These are phyloP conservation scores for Scolanthus callimorphus DNA, from an alignment of 92 coral and sea anemone genomes.

Conservation along the genomic window DNA sequence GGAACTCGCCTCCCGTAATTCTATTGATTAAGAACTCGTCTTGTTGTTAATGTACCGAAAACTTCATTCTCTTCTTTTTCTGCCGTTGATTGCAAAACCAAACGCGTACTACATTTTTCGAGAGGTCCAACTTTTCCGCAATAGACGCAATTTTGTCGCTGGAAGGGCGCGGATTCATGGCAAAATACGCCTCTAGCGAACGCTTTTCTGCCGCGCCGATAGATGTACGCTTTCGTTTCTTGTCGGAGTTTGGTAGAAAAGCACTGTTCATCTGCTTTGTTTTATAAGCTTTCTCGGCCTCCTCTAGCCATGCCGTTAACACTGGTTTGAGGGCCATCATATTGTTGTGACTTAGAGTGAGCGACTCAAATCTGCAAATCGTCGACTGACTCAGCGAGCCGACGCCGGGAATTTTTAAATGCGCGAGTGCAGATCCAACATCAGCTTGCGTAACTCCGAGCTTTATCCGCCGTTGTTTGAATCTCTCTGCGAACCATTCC, in stretches of 20 bases:
- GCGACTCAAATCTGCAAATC: constrained; percentile 99
- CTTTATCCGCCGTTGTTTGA: constrained; percentile 96
- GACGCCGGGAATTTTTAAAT: constrained; percentile 98
- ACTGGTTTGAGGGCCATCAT: constrained; percentile 99
- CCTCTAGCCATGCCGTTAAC: constrained; percentile 98
- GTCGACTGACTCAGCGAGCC: constrained; percentile 99
- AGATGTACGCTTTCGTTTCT: constrained; percentile 98
- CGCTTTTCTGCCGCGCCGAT: constrained; percentile 99
- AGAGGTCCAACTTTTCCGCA: constrained; percentile 99
- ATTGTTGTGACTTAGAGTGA: constrained; percentile 96
- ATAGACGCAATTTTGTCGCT: constrained; percentile 99
- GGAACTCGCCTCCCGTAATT: constrained; percentile 12
- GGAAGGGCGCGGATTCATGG: constrained; percentile 99
- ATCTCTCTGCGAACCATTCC: constrained; percentile 99
- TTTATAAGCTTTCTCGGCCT: constrained; percentile 98
- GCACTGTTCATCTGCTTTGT: constrained; percentile 90
- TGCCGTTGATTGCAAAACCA: constrained; percentile 99
- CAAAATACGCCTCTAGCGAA: constrained; percentile 97
- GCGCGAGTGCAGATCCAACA: constrained; percentile 98
- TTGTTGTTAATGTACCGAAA: constrained; percentile 84
- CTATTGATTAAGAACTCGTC: constrained; percentile 3
- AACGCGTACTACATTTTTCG: constrained; percentile 98
- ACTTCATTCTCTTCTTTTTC: constrained; percentile 98
- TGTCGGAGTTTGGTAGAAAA: constrained; percentile 98
- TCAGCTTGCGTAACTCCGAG: constrained; percentile 99